Evolutionary conservation across 1,140 invertebrate genomes (phyloP), one percentile per base, ranked within the genome.

Genomic region (Macrobrachium rosenbergii): DNA sequence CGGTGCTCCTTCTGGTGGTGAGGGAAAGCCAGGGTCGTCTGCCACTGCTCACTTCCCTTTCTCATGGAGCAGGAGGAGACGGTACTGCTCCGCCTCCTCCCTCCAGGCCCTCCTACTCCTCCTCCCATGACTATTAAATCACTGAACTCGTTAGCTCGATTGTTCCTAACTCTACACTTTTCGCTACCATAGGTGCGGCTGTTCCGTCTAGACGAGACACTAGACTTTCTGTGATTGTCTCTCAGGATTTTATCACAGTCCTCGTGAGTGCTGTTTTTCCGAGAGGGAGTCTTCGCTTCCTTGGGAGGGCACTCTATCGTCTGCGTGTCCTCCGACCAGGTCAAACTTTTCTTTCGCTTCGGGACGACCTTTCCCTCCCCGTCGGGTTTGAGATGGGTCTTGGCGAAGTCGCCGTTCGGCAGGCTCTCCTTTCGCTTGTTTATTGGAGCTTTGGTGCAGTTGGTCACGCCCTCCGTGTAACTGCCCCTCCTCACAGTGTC

Each of bases 191-290:
- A 52, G 52, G 52, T 91, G 8, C 92, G 90, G 62, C 92, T 90
- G 62, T 91, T 92, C 23, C 91, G 52, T 0, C 92, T 92, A 76
- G 91, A 92, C 60, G 91, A 88, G 17, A 92, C 90, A 76, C 85
- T 87, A 69, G 58, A 45, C 37, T 69, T 21, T 21, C 85, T 58
- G 52, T 43, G 59, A 12, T 45, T 37, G 52, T 23, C 58, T 8
- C 75, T 77, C 19, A 23, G 52, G 52, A 16, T 19, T 67, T 14
- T 21, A 14, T 21, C 19, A 17, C 63, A 59, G 11, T 37, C 72
- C 14, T 76, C 69, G 19, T 58, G 64, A 21, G 63, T 45, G 5
- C 79, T 28, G 58, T 28, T 59, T 21, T 21, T 37, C 16, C 10
- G 16, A 0, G 64, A 72, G 17, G 37, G 21, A 43, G n/a, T 59